A percentile compares a stretch with the other conserved stretches of the same genome.
phyloP scores from a whole-genome alignment of 2,888 invertebrate genomes.

The Aphrophora alni region DNA sequence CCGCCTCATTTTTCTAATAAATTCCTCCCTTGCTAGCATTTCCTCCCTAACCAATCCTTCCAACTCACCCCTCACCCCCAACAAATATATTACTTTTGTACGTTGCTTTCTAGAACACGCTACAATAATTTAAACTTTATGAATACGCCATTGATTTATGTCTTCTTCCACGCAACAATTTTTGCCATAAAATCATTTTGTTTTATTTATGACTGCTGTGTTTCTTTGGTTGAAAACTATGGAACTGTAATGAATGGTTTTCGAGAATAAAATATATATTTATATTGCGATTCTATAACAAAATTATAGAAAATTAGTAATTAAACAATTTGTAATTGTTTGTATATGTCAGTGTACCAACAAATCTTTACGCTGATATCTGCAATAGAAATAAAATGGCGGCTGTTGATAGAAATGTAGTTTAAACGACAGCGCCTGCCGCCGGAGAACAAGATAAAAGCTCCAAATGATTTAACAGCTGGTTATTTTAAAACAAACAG shows the following conservation, averaged over 20 bases:
- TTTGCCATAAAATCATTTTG: conserved; percentile 1
- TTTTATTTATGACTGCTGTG: background rate
- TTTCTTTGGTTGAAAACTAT: background rate
- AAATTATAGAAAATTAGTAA: no score
- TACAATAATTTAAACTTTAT: conserved; percentile 6
- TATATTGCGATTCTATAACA: background rate
- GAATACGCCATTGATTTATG: conserved; percentile 2
- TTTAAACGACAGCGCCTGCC: no score
- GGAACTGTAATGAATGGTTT: background rate
- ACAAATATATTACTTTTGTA: conserved; percentile 9
- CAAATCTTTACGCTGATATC: no score
- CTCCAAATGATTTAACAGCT: no score
- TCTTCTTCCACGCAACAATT: background rate
- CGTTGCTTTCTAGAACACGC: conserved; percentile 2
- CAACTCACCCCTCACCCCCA: background rate
- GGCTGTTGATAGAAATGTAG: no score
- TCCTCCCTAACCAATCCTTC: conserved; percentile 7
- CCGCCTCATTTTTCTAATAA: conserved; percentile 9
- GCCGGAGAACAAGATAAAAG: no score
- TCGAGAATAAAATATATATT: background rate
- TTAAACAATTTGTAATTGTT: no score
- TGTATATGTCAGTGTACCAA: no score
- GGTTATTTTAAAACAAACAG: no score
- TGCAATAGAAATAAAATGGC: no score
- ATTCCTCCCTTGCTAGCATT: conserved; percentile 9